Base-by-base conservation (phyloP, 2,113 vertebrate species). In the Pipa parva region DNA sequence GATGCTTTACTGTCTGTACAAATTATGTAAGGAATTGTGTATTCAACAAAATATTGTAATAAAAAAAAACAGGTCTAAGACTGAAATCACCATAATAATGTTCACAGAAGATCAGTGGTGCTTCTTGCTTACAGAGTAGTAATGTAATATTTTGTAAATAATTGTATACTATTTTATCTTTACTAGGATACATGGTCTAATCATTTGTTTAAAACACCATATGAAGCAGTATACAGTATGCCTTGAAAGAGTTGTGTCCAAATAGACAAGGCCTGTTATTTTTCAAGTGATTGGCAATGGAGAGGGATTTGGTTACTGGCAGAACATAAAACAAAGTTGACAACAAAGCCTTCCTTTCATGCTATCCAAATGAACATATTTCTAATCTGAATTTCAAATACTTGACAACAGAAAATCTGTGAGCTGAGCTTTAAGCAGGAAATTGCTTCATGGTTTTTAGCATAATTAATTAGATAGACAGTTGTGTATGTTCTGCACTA, bases 351-450 rank as follows among this genome's bases (percentile, higher is more conserved):
- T 84, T 80, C 80, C 81, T 89, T 91, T 91, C 81, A 88, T 80
- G 84, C 83, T 87, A 83, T 86, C 86, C 87, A 89, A 88, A 90
- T 88, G 88, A 91, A 90, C 85, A 89, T 87, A 85, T 89, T 91
- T 88, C 86, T 91, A 89, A 90, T 91, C 87, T 90, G 87, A 89
- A 90, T 89, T 91, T 91, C 88, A 91, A 90, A 91, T 89, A 88
- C 87, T 89, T 88, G 80, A 88, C 87, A 89, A 88, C 84, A 84
- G 85, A 88, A 83, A 85, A 84, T 74, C 81, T 88, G 82, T 86
- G 84, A 88, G 82, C 72, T 70, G 75, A 79, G 83, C 83, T 90
- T 89, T 88, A 83, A 89, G 87, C 85, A 89, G 87, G 84, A 91
- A 89, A 91, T 91, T 88, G 82, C 84, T 89, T 88, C 85, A 88